Percentiles rank a stretch among this genome's conserved stretches.
phyloP scores from a whole-genome alignment of 2,113 vertebrate species.

The Dasyurus viverrinus region DNA sequence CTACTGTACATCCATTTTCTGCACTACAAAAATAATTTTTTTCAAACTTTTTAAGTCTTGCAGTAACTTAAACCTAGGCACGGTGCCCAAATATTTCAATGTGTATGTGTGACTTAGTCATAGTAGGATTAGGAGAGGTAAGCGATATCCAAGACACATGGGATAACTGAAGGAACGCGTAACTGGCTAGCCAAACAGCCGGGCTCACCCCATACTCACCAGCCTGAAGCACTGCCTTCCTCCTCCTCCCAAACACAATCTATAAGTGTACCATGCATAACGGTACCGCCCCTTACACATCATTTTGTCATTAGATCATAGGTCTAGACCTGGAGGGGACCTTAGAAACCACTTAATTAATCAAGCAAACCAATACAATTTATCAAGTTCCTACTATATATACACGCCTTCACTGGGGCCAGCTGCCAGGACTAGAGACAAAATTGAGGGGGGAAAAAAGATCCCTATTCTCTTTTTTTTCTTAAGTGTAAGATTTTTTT shows the following conservation, averaged over 20 bases:
- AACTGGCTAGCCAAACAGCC: not conserved
- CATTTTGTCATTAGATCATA: not conserved
- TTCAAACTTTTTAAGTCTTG: slow-evolving; percentile 21
- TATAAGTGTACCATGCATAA: not conserved
- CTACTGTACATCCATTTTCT: not conserved
- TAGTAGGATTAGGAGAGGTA: slow-evolving; percentile 25
- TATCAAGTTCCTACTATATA: not conserved
- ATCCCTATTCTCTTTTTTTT: not conserved
- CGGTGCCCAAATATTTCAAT: slow-evolving; percentile 14
- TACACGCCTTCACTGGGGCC: not conserved
- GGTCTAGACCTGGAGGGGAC: not conserved
- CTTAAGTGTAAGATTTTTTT: not conserved
- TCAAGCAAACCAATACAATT: not conserved
- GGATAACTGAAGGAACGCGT: slow-evolving; percentile 18
- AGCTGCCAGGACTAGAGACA: not conserved
- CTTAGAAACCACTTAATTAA: not conserved
- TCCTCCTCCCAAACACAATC: not conserved
- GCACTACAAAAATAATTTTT: slow-evolving; percentile 28
- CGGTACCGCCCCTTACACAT: not conserved
- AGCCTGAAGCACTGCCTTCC: not conserved
- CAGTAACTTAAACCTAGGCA: slow-evolving; percentile 41
- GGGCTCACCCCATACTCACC: not conserved
- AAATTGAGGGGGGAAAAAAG: not conserved
- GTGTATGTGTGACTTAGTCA: slow-evolving; percentile 31
- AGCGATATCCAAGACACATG: slow-evolving; percentile 35